phyloP scores from a whole-genome alignment of 2,888 invertebrate species.

The Pristionchus japonicus region DNA sequence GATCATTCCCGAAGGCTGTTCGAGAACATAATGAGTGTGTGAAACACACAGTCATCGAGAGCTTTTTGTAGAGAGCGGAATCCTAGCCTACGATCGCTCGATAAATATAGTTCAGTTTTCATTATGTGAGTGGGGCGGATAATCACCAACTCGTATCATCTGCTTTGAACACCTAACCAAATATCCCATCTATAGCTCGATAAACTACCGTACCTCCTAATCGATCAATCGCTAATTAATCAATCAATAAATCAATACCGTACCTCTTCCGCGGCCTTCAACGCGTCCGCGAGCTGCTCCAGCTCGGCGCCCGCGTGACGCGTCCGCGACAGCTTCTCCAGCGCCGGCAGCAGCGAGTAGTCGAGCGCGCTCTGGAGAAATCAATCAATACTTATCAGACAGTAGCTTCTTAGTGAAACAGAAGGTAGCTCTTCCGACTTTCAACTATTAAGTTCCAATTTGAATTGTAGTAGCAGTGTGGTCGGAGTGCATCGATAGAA shows the following conservation, averaged over 20 bases:
- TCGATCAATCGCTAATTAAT: no score
- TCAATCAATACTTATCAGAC: not conserved
- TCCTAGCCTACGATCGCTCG: no score
- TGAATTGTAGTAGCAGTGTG: no score
- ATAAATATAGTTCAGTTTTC: no score
- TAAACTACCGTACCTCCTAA: not conserved
- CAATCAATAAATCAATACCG: not conserved
- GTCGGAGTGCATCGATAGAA: no score
- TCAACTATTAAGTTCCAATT: not conserved
- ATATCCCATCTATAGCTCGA: no score
- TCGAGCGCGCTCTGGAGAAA: constrained; percentile 63
- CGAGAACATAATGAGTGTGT: not conserved
- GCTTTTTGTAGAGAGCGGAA: no score
- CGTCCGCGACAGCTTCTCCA: constrained; percentile 72
- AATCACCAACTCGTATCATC: no score
- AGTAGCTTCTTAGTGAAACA: no score
- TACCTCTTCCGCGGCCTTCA: constrained; percentile 66
- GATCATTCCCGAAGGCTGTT: not conserved
- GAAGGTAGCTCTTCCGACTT: no score
- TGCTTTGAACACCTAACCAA: no score
- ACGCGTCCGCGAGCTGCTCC: constrained; percentile 63
- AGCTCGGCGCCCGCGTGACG: constrained; percentile 69
- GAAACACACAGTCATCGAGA: not conserved
- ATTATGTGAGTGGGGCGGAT: no score
- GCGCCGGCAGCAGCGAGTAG: constrained; percentile 68